Percentiles rank a stretch among this genome's conserved stretches.
Conservation (phyloP, 2,797 vertebrate genomes). For the Brachymystax lenok region DNA sequence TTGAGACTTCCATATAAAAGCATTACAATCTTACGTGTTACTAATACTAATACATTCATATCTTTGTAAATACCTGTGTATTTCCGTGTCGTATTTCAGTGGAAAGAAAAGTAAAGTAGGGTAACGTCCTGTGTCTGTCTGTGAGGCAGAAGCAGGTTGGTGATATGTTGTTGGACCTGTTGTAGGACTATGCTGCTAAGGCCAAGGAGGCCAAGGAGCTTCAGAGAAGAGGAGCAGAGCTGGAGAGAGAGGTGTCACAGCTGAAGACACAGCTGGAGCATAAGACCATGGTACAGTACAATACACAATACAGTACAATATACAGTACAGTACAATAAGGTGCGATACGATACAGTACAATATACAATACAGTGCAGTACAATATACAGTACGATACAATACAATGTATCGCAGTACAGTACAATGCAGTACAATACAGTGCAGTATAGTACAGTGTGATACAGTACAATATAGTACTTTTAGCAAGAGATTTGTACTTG, state of each 20-base stretch:
- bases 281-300: constrained; percentile 74
- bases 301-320: not conserved
- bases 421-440: too few relatives aligned
- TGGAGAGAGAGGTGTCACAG: constrained; percentile 80
- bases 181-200: constrained; percentile 68
- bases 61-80: too few relatives aligned
- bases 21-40: too few relatives aligned
- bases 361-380: not conserved
- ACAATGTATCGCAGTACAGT: too few relatives aligned
- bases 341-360: not conserved
- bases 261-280: constrained; percentile 84
- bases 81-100: too few relatives aligned
- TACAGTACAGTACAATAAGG: not conserved
- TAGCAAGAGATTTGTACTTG: not conserved
- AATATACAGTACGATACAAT: too few relatives aligned
- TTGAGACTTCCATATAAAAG: too few relatives aligned
- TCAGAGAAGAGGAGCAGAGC: constrained; percentile 77
- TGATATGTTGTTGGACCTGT: constrained; percentile 1
- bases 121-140: constrained; percentile 7
- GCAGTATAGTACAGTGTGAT: not conserved
- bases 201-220: constrained; percentile 76
- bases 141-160: not conserved
- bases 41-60: too few relatives aligned
- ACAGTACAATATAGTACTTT: not conserved
- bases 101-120: not conserved